Evolutionary conservation across 2,888 invertebrate species (phyloP).

Genomic region (Dasypolia templi): DNA sequence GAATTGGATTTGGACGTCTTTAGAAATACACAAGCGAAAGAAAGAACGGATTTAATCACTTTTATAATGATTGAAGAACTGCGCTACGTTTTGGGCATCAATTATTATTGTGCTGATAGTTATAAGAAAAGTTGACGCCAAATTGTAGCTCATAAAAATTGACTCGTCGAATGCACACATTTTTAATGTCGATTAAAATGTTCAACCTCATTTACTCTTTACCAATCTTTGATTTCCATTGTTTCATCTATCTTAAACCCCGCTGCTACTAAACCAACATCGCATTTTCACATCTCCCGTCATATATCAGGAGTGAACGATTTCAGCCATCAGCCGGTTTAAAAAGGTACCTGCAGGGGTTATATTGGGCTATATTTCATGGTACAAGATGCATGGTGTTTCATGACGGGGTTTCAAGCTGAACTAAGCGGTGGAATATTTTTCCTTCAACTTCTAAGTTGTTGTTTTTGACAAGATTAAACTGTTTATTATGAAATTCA

Average conservation of each 20-base stretch:
- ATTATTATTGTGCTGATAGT: too few relatives aligned
- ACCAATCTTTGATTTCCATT: slow-evolving; percentile 5
- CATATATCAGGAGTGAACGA: slow-evolving; percentile 66
- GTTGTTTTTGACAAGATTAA: slow-evolving; percentile 11
- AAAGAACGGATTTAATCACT: too few relatives aligned
- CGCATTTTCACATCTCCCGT: slow-evolving; percentile 58
- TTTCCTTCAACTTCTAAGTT: slow-evolving; percentile 18
- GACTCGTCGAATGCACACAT: too few relatives aligned
- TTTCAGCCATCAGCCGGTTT: slow-evolving; percentile 60
- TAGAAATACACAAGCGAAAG: too few relatives aligned
- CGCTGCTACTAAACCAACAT: slow-evolving; percentile 35
- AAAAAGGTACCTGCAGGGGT: slow-evolving; percentile 62
- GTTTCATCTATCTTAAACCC: slow-evolving; percentile 22
- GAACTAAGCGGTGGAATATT: slow-evolving; percentile 44
- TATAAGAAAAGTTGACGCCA: too few relatives aligned
- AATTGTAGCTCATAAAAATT: too few relatives aligned
- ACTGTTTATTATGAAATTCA: not conserved
- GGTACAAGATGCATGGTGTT: slow-evolving; percentile 64
- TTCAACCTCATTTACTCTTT: too few relatives aligned
- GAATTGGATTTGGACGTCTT: too few relatives aligned
- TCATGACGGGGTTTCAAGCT: slow-evolving; percentile 50
- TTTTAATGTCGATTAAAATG: too few relatives aligned
- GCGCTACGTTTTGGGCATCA: too few relatives aligned
- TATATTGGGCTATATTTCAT: slow-evolving; percentile 68
- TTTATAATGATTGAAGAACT: too few relatives aligned